Evolutionary conservation across 2,888 invertebrate species (phyloP).

Genomic region (Scrobipalpa costella): DNA sequence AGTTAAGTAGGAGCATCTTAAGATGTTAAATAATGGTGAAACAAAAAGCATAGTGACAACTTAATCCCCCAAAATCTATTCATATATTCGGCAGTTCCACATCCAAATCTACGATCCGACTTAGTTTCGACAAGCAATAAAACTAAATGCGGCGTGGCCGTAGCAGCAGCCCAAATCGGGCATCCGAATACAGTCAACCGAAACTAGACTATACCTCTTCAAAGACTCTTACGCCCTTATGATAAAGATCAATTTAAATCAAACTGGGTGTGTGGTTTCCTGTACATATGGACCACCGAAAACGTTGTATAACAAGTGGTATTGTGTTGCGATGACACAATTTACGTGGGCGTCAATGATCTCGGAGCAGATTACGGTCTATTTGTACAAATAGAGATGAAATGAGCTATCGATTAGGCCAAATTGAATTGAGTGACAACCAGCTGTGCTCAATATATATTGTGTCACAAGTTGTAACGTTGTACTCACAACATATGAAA

Average conservation of each 20-base stretch:
- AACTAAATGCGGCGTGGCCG: slow-evolving; percentile 25
- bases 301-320: slow-evolving; percentile 41
- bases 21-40: too few relatives aligned
- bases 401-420: slow-evolving; percentile 2
- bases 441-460: not conserved
- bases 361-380: slow-evolving; percentile 48
- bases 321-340: slow-evolving; percentile 52
- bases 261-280: not conserved
- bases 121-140: slow-evolving; percentile 26
- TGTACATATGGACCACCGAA: slow-evolving; percentile 45
- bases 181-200: not conserved
- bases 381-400: slow-evolving; percentile 23
- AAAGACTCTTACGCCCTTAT: not conserved
- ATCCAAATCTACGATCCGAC: not conserved
- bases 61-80: not conserved
- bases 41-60: too few relatives aligned
- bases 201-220: not conserved
- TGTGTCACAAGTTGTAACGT: too few relatives aligned
- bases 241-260: slow-evolving; percentile 4
- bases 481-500: too few relatives aligned
- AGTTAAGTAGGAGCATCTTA: too few relatives aligned
- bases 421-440: not conserved
- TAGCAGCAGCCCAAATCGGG: slow-evolving; percentile 35
- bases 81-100: not conserved
- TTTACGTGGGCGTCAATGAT: slow-evolving; percentile 58